Evolutionary conservation across 2,888 invertebrate species (phyloP), one percentile per base, ranked within the genome.

Genomic region (Xestia c-nigrum): DNA sequence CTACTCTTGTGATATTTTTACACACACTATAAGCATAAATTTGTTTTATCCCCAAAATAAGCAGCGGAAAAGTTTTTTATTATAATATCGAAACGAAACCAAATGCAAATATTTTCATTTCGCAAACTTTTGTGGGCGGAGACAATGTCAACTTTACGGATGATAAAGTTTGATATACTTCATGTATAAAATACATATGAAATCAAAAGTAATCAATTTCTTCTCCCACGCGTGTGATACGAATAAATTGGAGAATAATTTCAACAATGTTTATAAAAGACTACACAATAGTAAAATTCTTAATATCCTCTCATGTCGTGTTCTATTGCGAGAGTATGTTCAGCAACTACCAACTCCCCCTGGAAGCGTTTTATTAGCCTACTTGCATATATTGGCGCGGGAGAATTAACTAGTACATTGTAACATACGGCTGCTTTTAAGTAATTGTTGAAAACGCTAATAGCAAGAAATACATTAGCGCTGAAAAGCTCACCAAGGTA

Each of bases 341-440:
- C 10, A 47, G 9, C 52, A 61, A 57, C 43, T 50, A 67, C 12
- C 14, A 12, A 14, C 21, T 50, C 74, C 81, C 77, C 40, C 61
- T 71, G 72, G 70, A 77, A 68, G 38, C 52, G 67, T 40, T 73
- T 64, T 73, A 82, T 78, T 81, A 78, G n/a, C 81, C 73, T 78
- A 78, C 50, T 74, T 73, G 47, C 16, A 43, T 64, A 67, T 40
- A 81, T 70, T 64, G 70, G 19, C 63, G 70, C 46, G 73, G 52
- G 73, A 73, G 19, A 55, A 52, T 31, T 38, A 52, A 68, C 63
- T 24, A 14, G 24, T 31, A 43, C 19, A 66, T 14, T 38, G 19
- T 24, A 55, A 4, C 16, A 38, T 67, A 24, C 16, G 16, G 64
- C 57, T 24, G 14, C 47, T 77, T 50, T 14, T 43, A n/a, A 7